A percentile compares a stretch with the other conserved stretches of the same genome.
Evolutionary conservation across 2,113 vertebrate species (phyloP).

Genomic region (Phrynocephalus versicolor): DNA sequence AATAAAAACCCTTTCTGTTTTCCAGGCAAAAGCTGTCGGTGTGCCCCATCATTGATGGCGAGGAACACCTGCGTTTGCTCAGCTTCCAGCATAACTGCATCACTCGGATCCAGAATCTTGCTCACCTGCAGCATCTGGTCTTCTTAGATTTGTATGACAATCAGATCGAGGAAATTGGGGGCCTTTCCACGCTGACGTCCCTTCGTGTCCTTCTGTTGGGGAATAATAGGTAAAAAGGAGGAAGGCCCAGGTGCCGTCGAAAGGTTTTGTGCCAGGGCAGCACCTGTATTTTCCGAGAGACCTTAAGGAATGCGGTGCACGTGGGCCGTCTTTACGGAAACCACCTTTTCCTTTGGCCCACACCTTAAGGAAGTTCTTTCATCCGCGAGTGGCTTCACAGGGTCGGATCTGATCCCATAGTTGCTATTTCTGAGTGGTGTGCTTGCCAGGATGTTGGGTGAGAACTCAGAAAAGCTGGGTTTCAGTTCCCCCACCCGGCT

Average conservation of each 20-base stretch:
- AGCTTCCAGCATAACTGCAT: constrained; percentile 95
- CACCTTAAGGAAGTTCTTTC: too few species aligned
- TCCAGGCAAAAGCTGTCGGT: constrained; percentile 83
- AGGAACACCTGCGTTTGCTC: constrained; percentile 85
- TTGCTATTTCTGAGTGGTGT: too few species aligned
- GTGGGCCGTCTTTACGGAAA: too few species aligned
- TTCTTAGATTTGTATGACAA: constrained; percentile 94
- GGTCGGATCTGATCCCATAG: too few species aligned
- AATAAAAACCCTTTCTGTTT: neutral
- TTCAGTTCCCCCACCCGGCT: too few species aligned
- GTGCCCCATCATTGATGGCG: constrained; percentile 83
- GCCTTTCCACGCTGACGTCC: constrained; percentile 82
- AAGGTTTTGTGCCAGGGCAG: too few species aligned
- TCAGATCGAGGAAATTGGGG: constrained; percentile 88
- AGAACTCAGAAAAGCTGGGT: too few species aligned
- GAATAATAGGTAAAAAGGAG: constrained; percentile 86
- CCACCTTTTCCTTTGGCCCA: too few species aligned
- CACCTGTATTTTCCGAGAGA: neutral
- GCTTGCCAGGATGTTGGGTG: too few species aligned
- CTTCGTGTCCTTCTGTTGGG: constrained; percentile 90
- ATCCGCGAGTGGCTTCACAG: too few species aligned
- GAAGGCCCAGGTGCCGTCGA: rapidly evolving
- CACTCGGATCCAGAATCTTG: constrained; percentile 86
- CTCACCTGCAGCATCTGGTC: constrained; percentile 86
- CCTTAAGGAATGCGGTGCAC: neutral